Percentiles rank a stretch among this genome's conserved stretches.
Conservation (phyloP, 2,113 vertebrate genomes). For the Irena cyanogastra region DNA sequence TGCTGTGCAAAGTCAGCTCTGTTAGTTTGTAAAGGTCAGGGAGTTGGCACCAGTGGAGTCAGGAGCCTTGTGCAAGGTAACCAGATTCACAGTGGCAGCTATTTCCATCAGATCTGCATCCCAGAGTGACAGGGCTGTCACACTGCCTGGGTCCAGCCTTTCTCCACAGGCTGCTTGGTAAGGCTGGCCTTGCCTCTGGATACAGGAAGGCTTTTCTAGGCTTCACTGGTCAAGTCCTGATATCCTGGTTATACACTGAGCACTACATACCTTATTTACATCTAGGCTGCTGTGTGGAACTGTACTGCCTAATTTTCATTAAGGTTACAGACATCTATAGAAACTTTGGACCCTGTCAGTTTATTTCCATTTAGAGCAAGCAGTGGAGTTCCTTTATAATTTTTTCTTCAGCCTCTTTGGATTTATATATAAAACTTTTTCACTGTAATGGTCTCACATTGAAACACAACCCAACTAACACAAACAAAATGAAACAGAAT, state of each 20-base stretch:
- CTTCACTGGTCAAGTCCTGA: neutral
- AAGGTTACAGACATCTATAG: neutral
- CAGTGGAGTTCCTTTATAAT: neutral
- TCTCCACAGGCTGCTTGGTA: neutral
- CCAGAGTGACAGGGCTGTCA: rapidly evolving
- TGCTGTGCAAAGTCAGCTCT: neutral
- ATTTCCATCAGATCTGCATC: neutral
- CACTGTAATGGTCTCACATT: neutral
- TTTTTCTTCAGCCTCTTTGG: neutral
- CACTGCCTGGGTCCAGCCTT: neutral
- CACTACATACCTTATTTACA: neutral
- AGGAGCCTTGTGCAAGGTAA: neutral
- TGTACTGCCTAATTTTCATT: neutral
- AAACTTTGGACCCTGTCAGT: neutral
- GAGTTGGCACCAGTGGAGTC: neutral
- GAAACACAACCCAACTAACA: neutral
- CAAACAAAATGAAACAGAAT: neutral
- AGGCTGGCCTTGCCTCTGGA: neutral
- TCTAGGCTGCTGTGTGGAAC: neutral
- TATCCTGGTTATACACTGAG: neutral
- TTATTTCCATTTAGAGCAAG: neutral
- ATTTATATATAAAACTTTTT: neutral
- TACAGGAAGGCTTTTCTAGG: neutral
- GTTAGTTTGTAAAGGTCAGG: neutral
- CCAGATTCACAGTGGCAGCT: neutral